A percentile compares a stretch with the other conserved stretches of the same genome.
These are phyloP conservation scores for Sarcophaga subvicina DNA, from an alignment of 2,888 invertebrate genomes.

Conservation along the genomic window DNA sequence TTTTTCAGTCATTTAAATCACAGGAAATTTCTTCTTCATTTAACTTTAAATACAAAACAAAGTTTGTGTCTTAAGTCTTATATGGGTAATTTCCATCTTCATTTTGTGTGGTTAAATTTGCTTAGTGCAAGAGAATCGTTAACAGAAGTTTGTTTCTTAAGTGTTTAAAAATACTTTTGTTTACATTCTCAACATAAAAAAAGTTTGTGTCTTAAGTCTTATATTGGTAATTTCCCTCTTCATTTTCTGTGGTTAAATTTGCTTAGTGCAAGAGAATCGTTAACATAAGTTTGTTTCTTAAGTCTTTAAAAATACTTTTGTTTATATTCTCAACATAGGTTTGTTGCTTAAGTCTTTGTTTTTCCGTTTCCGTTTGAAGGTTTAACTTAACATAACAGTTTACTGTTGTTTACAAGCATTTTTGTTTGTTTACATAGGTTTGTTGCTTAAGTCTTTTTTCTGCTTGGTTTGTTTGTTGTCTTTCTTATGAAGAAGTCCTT, in stretches of 20 bases:
- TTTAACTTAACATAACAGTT: too few relatives aligned
- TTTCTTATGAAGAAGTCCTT: too few relatives aligned
- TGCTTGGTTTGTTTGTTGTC: too few relatives aligned
- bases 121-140: neutral
- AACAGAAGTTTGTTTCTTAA: constrained; percentile 12
- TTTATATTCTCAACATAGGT: too few relatives aligned
- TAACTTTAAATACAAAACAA: neutral
- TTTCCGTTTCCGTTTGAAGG: too few relatives aligned
- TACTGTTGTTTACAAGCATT: neutral
- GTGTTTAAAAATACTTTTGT: neutral
- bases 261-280: neutral
- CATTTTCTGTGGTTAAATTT: too few relatives aligned
- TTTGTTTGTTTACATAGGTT: neutral
- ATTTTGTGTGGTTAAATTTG: too few relatives aligned
- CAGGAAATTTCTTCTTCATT: too few relatives aligned
- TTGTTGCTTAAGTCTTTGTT: neutral
- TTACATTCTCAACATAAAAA: too few relatives aligned
- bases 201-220: constrained; percentile 51
- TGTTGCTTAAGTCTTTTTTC: constrained; percentile 45
- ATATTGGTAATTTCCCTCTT: too few relatives aligned
- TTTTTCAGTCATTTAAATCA: neutral
- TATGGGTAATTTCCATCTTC: too few relatives aligned
- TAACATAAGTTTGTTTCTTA: constrained; percentile 6
- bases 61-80: constrained; percentile 48
- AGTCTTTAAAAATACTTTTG: neutral